Percentiles rank a stretch among this genome's conserved stretches.
phyloP scores from a whole-genome alignment of 2,113 vertebrate genomes.

The Camarhynchus parvulus region DNA sequence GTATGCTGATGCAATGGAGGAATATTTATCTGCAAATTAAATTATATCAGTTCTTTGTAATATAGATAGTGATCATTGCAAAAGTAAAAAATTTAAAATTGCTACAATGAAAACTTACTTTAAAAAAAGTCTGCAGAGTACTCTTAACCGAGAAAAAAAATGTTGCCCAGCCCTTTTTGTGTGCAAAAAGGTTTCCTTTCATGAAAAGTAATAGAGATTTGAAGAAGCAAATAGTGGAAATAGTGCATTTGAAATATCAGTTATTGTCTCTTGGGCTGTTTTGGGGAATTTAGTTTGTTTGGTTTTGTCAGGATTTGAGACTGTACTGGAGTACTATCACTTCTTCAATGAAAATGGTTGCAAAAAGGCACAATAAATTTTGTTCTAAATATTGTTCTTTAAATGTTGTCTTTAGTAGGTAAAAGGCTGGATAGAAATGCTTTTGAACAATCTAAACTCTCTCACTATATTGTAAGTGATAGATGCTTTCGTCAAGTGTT shows the following conservation, averaged over 20 bases:
- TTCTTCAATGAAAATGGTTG: background rate
- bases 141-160: background rate
- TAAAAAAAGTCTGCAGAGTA: background rate
- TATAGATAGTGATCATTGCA: background rate
- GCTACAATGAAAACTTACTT: background rate
- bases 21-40: background rate
- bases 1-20: background rate
- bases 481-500: background rate
- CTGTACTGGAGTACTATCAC: background rate
- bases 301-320: background rate
- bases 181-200: background rate
- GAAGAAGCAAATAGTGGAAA: background rate
- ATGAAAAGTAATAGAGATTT: background rate
- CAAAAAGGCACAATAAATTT: background rate
- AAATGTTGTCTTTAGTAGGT: background rate
- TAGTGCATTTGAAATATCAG: background rate
- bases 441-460: background rate
- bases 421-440: background rate
- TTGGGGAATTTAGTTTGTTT: background rate
- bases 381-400: background rate
- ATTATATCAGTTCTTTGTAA: background rate
- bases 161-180: background rate
- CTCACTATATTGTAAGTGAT: background rate
- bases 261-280: background rate
- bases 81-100: background rate